A percentile compares a stretch with the other conserved stretches of the same genome.
phyloP scores from a whole-genome alignment of 2,888 invertebrate species.

The Asteroscopus sphinx region DNA sequence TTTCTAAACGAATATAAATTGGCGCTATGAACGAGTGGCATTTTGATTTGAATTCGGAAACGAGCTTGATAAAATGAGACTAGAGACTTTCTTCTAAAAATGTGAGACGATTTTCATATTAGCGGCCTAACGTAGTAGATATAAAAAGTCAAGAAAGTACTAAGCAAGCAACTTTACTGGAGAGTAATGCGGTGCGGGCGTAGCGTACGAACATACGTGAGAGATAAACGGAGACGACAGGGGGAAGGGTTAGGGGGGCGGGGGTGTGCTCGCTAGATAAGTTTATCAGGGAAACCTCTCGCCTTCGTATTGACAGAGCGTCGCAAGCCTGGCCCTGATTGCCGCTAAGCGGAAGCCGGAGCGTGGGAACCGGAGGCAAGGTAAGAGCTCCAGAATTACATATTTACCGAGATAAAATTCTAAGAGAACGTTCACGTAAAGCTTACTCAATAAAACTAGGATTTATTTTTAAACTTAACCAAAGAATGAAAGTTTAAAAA shows the following conservation, averaged over 20 bases:
- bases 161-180: constrained; percentile 68
- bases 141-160: constrained; percentile 71
- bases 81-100: constrained; percentile 38
- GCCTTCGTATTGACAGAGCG: constrained; percentile 88
- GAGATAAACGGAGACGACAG: constrained; percentile 83
- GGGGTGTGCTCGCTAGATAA: constrained; percentile 79
- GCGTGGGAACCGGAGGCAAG: constrained; percentile 80
- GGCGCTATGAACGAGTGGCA: constrained; percentile 62
- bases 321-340: constrained; percentile 86
- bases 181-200: constrained; percentile 75
- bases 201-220: constrained; percentile 80
- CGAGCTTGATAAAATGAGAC: constrained; percentile 40
- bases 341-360: constrained; percentile 85
- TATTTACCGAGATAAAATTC: constrained; percentile 75
- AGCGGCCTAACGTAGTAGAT: constrained; percentile 61
- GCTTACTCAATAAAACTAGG: constrained; percentile 38
- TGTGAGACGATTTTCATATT: constrained; percentile 53
- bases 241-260: constrained; percentile 63
- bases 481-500: constrained; percentile 15
- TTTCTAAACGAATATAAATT: constrained; percentile 77
- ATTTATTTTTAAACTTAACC: constrained; percentile 27
- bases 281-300: constrained; percentile 89
- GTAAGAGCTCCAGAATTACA: constrained; percentile 74
- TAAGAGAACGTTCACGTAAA: constrained; percentile 46
- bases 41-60: constrained; percentile 55